phyloP scores from a whole-genome alignment of 2,888 invertebrate genomes.

The Folsomia candida region DNA sequence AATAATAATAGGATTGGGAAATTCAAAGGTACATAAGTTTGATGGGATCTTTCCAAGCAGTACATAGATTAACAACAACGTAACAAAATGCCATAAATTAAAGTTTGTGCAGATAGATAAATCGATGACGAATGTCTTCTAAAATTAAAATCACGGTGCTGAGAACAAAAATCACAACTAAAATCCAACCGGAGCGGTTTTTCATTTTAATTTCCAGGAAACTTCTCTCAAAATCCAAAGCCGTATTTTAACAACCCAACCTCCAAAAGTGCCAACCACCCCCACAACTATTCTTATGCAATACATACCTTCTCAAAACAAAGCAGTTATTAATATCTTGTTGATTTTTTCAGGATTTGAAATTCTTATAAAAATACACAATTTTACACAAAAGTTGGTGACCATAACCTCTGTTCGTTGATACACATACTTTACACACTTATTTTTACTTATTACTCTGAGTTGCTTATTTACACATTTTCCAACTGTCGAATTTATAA shows the following conservation, averaged over 20 bases:
- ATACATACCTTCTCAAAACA: too few relatives aligned
- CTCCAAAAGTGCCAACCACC: too few relatives aligned
- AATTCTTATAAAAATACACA: constrained; percentile 1
- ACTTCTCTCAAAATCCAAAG: too few relatives aligned
- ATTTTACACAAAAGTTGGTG: not conserved
- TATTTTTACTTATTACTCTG: not conserved
- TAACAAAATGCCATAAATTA: not conserved
- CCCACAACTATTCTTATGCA: too few relatives aligned
- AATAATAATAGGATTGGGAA: not conserved
- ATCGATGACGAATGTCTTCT: not conserved
- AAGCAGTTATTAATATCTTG: too few relatives aligned
- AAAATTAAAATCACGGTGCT: constrained; percentile 4
- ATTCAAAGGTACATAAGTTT: not conserved
- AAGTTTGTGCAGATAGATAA: not conserved
- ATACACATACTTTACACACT: not conserved
- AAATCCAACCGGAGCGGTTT: not conserved
- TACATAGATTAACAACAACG: not conserved
- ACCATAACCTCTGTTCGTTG: not conserved
- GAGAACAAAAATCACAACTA: constrained; percentile 10
- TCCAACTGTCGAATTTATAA: not conserved
- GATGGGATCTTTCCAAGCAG: too few relatives aligned
- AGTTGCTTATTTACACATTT: constrained; percentile 21
- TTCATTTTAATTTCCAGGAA: too few relatives aligned
- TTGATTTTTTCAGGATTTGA: too few relatives aligned
- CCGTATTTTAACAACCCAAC: too few relatives aligned